Evolutionary conservation across 2,113 vertebrate genomes (phyloP), one percentile per base, ranked within the genome.

Genomic region (Pycnonotus jocosus): DNA sequence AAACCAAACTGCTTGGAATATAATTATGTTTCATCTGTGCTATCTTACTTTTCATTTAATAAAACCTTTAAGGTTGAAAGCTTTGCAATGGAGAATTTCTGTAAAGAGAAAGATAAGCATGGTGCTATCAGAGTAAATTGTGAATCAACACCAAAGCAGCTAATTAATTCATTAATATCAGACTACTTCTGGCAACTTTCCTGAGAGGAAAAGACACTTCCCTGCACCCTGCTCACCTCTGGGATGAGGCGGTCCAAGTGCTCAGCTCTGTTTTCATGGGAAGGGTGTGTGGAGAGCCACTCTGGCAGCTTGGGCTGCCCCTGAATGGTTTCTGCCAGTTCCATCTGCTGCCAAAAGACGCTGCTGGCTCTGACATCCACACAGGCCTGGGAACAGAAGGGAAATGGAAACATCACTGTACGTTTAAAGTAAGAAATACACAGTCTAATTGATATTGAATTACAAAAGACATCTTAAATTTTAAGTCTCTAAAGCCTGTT

Each of bases 261-360:
- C 60, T 98, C 97, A 31, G 97, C 97, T 86, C 99, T 98, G 89
- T 98, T 99, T 54, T 96, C 98, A 86, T 99, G 99, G 12, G 99
- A 99, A 10, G 99, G 99, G 87, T 99, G 99, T 15, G 99, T 99
- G 84, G 99, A 99, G 51, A 99, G 97, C 99, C 99, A 99, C 95
- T 99, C 98, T 0, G 99, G 99, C 38, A 98, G 7, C 73, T 73
- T 97, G 35, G 96, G 97, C 40, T 98, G 97, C 28, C 98, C 98
- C 7, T 71, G 93, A 40, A 99, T 88, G 66, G 58, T 92, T 37
- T 99, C 98, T 71, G 81, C 86, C 64, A 99, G 62, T 68, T 99
- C 98, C 98, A 99, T 98, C 94, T 99, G 98, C 93, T 99, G 98
- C 99, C 99, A 99, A 95, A 99, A 99, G 11, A 99, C 98, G 0